These are phyloP conservation scores for Oryzaephilus surinamensis DNA, from an alignment of 1,140 invertebrate species.

Conservation along the genomic window DNA sequence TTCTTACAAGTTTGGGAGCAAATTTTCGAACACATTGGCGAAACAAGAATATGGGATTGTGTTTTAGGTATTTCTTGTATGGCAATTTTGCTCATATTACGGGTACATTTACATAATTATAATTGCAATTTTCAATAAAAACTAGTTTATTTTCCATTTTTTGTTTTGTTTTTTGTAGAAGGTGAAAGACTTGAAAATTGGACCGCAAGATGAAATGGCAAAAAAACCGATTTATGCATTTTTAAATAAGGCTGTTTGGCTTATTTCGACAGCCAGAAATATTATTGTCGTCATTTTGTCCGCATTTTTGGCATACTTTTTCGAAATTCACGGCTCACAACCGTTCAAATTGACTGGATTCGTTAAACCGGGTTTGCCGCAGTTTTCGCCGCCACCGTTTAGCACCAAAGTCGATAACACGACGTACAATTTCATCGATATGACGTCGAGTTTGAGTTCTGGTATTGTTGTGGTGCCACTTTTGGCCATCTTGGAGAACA, in stretches of 20 bases:
- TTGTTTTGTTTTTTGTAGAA: slow-evolving; percentile 48
- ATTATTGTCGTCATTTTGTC: slow-evolving; percentile 65
- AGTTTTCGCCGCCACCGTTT: slow-evolving; percentile 52
- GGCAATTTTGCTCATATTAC: slow-evolving; percentile 51
- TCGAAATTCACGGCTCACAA: slow-evolving; percentile 46
- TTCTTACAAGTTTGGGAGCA: slow-evolving; percentile 52
- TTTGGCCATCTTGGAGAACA: slow-evolving; percentile 70
- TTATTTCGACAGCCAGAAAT: slow-evolving; percentile 66
- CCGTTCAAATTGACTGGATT: slow-evolving; percentile 61
- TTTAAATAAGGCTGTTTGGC: slow-evolving; percentile 50
- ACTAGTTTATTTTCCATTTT: no score
- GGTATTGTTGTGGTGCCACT: slow-evolving; percentile 70
- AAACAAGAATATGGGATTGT: slow-evolving; percentile 56
- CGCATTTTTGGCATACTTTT: slow-evolving; percentile 51
- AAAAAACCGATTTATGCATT: slow-evolving; percentile 36
- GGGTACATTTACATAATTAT: slow-evolving; percentile 37
- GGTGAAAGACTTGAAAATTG: slow-evolving; percentile 55
- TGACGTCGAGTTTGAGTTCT: slow-evolving; percentile 55
- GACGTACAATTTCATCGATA: slow-evolving; percentile 55
- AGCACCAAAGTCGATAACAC: slow-evolving; percentile 48
- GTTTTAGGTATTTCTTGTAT: slow-evolving; percentile 56
- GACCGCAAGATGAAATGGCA: slow-evolving; percentile 36
- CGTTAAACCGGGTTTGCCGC: slow-evolving; percentile 58
- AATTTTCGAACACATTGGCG: slow-evolving; percentile 54
- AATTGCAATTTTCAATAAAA: not conserved